Base-by-base conservation (phyloP, 1,140 invertebrate genomes). In the Muscidifurax raptorellus region DNA sequence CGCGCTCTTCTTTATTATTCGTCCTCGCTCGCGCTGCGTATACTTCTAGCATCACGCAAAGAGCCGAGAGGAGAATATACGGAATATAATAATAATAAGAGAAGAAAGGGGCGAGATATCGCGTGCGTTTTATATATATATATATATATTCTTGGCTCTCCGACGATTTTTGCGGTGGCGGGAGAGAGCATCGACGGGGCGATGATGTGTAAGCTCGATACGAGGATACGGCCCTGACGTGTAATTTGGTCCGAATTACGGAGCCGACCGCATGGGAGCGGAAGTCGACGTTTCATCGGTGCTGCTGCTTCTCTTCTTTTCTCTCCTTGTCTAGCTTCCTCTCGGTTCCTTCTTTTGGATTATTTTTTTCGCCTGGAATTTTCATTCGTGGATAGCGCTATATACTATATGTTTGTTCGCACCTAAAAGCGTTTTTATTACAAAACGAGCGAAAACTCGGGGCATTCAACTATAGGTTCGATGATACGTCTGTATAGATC, bases 201-300 rank as follows among this genome's bases (percentile, higher is more conserved):
- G 83, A 80, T 75, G 77, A 80, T 84, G 89, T 86, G 87, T 85
- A 86, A 88, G 87, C 30, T 87, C 86, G 87, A 87, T 86, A 85
- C 72, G 74, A 83, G 86, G 80, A 86, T 85, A 84, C 83, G 84
- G 83, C 88, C 88, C 87, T 90, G 89, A 89, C 87, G 87, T 89
- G 88, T 89, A 91, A 91, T 91, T 91, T 89, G 69, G 87, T 81
- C 88, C 85, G 87, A 88, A 90, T 86, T 84, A 87, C 86, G 86
- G 78, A 22, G 52, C 59, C 85, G 84, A 90, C 88, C 88, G 89
- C 87, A 89, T 87, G 89, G 79, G 86, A 90, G 81, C 87, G 88
- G 88, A 90, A 89, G 87, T 85, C 86, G 76, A 66, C 87, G 86
- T 87, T 88, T 88, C 80, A 87, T 79, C 81, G 67, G 64, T 22